A percentile compares a stretch with the other conserved stretches of the same genome.
phyloP scores from a whole-genome alignment of 2,113 vertebrate species.

The Actenoides hombroni region DNA sequence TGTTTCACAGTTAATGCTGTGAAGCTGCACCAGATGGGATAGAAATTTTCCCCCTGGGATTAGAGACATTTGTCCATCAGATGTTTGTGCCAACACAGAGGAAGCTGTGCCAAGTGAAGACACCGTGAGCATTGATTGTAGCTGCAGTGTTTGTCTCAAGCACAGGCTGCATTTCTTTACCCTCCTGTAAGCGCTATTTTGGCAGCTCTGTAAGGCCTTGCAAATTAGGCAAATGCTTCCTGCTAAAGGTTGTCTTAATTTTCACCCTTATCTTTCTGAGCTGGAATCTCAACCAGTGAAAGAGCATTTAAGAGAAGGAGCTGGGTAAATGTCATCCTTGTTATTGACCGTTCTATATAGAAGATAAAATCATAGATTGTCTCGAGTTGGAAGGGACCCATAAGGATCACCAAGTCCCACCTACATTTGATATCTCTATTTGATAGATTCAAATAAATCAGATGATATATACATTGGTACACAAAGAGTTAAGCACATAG shows the following conservation, averaged over 20 bases:
- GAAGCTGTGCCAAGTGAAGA: neutral
- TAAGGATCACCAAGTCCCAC: neutral
- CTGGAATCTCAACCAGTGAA: neutral
- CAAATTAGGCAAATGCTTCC: neutral
- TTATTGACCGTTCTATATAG: neutral
- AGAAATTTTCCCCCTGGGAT: neutral
- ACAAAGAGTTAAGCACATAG: neutral
- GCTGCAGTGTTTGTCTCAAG: neutral
- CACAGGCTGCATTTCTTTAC: neutral
- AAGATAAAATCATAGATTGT: neutral
- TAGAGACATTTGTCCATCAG: conserved; percentile 6
- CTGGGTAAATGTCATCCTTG: neutral
- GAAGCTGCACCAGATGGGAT: neutral
- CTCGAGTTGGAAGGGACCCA: neutral
- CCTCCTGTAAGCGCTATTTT: neutral
- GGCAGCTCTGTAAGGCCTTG: neutral
- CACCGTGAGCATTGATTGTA: neutral
- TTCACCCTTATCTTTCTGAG: neutral
- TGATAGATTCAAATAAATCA: neutral
- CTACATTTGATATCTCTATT: neutral
- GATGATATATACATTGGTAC: neutral
- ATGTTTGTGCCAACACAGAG: neutral
- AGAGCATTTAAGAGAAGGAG: neutral
- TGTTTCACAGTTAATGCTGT: neutral
- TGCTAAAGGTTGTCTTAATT: neutral